Percentiles rank a stretch among this genome's conserved stretches.
Conservation (phyloP, 2,113 vertebrate genomes). For the Cervus canadensis region DNA sequence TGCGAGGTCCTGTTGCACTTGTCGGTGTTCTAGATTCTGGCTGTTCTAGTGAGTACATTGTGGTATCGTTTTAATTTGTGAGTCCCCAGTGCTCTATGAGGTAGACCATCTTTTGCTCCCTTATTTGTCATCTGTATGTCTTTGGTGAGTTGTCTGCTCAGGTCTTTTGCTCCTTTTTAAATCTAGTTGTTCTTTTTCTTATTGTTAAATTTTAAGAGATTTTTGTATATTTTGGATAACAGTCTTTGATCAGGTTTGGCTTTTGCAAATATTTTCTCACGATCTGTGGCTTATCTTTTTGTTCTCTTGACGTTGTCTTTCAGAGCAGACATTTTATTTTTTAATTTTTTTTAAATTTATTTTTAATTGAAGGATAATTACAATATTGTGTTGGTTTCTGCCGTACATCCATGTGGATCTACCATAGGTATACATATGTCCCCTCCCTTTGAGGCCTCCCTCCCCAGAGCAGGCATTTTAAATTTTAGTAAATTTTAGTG, state of each 20-base stretch:
- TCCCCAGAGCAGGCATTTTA: not conserved
- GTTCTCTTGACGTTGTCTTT: not conserved
- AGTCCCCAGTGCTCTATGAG: not conserved
- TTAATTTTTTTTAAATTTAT: not conserved
- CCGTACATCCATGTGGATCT: fast-evolving
- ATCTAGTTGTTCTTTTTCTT: not conserved
- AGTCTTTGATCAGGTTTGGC: not conserved
- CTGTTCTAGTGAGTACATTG: not conserved
- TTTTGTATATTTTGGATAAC: not conserved
- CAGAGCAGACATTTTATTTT: not conserved
- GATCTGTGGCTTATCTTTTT: not conserved
- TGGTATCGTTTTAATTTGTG: not conserved
- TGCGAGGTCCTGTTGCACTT: not conserved
- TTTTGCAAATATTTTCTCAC: not conserved
- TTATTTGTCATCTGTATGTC: not conserved
- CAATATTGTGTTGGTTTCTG: not conserved
- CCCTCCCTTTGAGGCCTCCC: not conserved
- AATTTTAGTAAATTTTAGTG: not conserved
- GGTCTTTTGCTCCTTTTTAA: not conserved
- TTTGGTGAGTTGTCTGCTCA: not conserved
- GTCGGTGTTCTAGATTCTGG: not conserved
- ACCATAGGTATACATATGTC: not conserved
- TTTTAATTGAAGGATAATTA: not conserved
- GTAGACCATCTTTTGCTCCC: not conserved
- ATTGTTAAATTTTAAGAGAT: not conserved